A percentile compares a stretch with the other conserved stretches of the same genome.
Evolutionary conservation across 2,113 vertebrate genomes (phyloP).

Genomic region (Hyaena hyaena): DNA sequence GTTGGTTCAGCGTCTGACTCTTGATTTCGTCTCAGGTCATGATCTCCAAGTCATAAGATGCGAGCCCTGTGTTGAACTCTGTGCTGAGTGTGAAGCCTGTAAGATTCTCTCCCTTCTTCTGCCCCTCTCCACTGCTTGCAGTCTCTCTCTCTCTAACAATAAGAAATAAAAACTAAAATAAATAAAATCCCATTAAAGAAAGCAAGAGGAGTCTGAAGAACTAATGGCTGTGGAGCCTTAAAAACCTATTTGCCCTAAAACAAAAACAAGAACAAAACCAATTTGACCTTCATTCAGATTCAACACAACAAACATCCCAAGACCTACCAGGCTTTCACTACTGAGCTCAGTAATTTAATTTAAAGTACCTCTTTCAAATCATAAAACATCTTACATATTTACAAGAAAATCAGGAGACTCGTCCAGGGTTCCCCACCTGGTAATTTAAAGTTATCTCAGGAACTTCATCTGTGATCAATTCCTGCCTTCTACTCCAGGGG

Average conservation of each 20-base stretch:
- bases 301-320: background rate
- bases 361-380: background rate
- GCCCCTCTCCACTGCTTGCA: too few species aligned
- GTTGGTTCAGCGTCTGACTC: too few species aligned
- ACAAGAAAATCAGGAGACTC: background rate
- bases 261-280: background rate
- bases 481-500: background rate
- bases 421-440: too few species aligned
- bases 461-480: background rate
- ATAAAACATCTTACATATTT: background rate
- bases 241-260: too few species aligned
- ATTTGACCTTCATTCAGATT: background rate
- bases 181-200: background rate
- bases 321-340: background rate
- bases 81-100: too few species aligned
- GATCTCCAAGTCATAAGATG: too few species aligned
- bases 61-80: too few species aligned
- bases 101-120: too few species aligned
- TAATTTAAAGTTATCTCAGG: too few species aligned
- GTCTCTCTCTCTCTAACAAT: too few species aligned
- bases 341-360: background rate
- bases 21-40: too few species aligned
- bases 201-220: background rate
- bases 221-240: background rate
- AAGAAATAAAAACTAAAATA: too few species aligned